Conservation (phyloP, 2,113 vertebrate species). For the Epinephelus cyanopodus region DNA sequence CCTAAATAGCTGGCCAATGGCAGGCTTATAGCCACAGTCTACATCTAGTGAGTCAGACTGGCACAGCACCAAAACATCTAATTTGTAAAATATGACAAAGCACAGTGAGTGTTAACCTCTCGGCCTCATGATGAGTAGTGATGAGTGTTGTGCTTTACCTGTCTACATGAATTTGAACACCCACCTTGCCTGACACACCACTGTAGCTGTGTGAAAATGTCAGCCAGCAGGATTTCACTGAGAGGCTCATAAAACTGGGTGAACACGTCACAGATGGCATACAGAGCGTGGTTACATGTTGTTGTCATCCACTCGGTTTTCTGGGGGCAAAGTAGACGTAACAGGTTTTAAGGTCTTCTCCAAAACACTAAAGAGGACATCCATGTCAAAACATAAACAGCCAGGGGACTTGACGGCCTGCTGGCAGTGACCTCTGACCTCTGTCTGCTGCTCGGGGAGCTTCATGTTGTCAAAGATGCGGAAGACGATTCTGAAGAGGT, state of each 20-base stretch:
- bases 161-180: background rate
- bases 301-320: constrained; percentile 99
- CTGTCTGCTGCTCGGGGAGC: constrained; percentile 96
- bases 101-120: background rate
- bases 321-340: constrained; percentile 73
- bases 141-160: background rate
- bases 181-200: constrained; percentile 99
- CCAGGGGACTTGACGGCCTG: background rate
- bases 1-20: too few relatives aligned
- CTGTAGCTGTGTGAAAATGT: constrained; percentile 95
- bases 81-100: background rate
- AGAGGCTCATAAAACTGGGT: constrained; percentile 97
- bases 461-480: constrained; percentile 99
- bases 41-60: too few relatives aligned
- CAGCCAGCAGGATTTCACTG: constrained; percentile 92
- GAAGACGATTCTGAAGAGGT: constrained; percentile 97
- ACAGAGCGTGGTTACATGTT: constrained; percentile 97
- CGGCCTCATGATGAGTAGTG: background rate
- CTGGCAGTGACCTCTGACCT: constrained; percentile 83
- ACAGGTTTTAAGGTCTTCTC: background rate
- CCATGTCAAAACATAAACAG: background rate
- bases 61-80: background rate
- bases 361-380: background rate
- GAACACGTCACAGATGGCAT: constrained; percentile 98
- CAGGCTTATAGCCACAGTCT: too few relatives aligned